These are phyloP conservation scores for Capreolus pygargus DNA, from an alignment of 2,113 vertebrate genomes.

Conservation along the genomic window DNA sequence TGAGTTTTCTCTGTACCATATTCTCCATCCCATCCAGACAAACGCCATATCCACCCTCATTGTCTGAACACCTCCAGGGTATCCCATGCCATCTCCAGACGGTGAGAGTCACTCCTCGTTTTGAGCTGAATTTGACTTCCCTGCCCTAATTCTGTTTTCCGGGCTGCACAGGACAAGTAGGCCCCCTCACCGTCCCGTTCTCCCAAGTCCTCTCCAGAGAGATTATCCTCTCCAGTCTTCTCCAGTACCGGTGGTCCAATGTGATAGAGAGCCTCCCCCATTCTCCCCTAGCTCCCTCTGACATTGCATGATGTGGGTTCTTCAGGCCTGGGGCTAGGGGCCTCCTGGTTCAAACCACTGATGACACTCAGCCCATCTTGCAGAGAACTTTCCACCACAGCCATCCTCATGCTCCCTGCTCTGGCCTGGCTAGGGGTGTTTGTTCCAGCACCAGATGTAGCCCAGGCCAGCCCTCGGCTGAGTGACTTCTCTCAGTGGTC, in stretches of 20 bases:
- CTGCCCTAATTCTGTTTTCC: not conserved
- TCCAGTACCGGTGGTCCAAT: not conserved
- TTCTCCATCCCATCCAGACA: not conserved
- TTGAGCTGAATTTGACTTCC: not conserved
- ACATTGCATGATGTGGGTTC: not conserved
- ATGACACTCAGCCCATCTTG: not conserved
- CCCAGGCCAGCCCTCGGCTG: not conserved
- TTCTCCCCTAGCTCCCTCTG: not conserved
- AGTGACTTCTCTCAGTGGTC: not conserved
- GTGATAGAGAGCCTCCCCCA: not conserved
- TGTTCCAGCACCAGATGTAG: not conserved
- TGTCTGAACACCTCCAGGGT: not conserved
- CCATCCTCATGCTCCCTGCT: not conserved
- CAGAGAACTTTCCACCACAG: not conserved
- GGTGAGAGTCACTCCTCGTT: not conserved
- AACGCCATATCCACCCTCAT: not conserved
- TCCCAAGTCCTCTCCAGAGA: not conserved
- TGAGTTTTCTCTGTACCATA: not conserved
- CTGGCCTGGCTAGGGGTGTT: not conserved
- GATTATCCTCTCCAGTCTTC: not conserved
- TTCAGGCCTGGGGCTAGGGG: not conserved
- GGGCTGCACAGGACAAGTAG: not conserved
- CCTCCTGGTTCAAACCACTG: not conserved
- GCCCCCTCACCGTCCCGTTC: not conserved
- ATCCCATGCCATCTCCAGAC: not conserved